phyloP scores from a whole-genome alignment of 2,888 invertebrate species.

The Ormia ochracea region DNA sequence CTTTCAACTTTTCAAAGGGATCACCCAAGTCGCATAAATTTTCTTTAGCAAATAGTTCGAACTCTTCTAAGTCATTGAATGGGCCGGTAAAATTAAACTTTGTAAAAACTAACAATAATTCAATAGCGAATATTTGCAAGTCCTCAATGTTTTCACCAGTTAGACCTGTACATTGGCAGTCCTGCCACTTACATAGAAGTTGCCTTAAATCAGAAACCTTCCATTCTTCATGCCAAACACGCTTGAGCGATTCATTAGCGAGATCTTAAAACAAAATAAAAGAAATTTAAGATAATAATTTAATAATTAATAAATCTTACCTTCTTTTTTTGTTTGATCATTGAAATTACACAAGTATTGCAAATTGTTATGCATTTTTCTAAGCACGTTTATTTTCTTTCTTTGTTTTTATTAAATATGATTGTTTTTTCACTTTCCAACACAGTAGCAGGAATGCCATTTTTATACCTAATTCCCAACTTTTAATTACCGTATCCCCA shows the following conservation, averaged over 20 bases:
- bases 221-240: constrained; percentile 71
- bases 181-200: constrained; percentile 65
- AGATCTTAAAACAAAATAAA: constrained; percentile 64
- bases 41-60: constrained; percentile 49
- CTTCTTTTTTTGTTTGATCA: constrained; percentile 65
- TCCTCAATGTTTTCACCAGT: constrained; percentile 10
- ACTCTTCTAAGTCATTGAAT: constrained; percentile 64
- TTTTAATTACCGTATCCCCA: too few relatives aligned
- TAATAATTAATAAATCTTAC: constrained; percentile 39
- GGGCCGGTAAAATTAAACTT: constrained; percentile 91
- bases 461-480: too few relatives aligned
- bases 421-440: too few relatives aligned
- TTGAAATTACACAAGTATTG: constrained; percentile 72
- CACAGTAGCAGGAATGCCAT: too few relatives aligned
- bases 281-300: neutral
- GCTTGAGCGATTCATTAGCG: constrained; percentile 63
- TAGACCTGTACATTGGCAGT: neutral
- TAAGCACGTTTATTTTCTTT: too few relatives aligned
- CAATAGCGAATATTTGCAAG: constrained; percentile 78
- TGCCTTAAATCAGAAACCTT: constrained; percentile 62
- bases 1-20: constrained; percentile 67
- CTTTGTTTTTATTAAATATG: too few relatives aligned
- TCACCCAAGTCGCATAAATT: constrained; percentile 42
- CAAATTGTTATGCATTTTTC: constrained; percentile 60
- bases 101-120: constrained; percentile 84